These are phyloP conservation scores for Solea senegalensis DNA, from an alignment of 2,113 vertebrate species.

Conservation along the genomic window DNA sequence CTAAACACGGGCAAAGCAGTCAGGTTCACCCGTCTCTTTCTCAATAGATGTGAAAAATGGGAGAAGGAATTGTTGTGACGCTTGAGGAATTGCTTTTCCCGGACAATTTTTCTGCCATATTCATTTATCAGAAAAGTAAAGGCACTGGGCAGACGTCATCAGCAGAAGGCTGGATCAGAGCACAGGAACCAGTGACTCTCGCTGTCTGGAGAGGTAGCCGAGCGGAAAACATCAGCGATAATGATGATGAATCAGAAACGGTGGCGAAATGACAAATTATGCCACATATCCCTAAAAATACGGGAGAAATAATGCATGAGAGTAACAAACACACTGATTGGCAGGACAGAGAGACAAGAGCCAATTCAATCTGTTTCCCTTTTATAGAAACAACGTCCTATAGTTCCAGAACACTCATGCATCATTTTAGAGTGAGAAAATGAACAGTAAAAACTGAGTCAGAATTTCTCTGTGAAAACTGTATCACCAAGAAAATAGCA, in stretches of 20 bases:
- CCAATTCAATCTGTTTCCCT: too few species aligned
- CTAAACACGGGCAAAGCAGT: slow-evolving; percentile 38
- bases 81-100: slow-evolving; percentile 76
- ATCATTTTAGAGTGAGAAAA: not conserved
- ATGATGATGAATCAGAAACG: slow-evolving; percentile 32
- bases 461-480: not conserved
- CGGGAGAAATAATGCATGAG: too few species aligned
- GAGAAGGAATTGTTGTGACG: slow-evolving; percentile 73
- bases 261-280: not conserved
- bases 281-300: slow-evolving; percentile 19
- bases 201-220: not conserved
- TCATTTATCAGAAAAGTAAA: slow-evolving; percentile 64
- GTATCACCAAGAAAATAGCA: not conserved
- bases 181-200: slow-evolving; percentile 1
- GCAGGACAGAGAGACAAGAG: too few species aligned
- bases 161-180: slow-evolving; percentile 36
- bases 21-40: slow-evolving; percentile 34
- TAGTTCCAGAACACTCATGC: not conserved
- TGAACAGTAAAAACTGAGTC: not conserved
- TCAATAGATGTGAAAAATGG: slow-evolving; percentile 76
- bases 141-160: slow-evolving; percentile 28
- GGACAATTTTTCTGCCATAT: slow-evolving; percentile 69
- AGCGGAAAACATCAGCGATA: slow-evolving; percentile 40
- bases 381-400: too few species aligned
- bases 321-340: too few species aligned